A percentile compares a stretch with the other conserved stretches of the same genome.
phyloP scores from a whole-genome alignment of 1,140 invertebrate genomes.

The Helicoverpa zea region DNA sequence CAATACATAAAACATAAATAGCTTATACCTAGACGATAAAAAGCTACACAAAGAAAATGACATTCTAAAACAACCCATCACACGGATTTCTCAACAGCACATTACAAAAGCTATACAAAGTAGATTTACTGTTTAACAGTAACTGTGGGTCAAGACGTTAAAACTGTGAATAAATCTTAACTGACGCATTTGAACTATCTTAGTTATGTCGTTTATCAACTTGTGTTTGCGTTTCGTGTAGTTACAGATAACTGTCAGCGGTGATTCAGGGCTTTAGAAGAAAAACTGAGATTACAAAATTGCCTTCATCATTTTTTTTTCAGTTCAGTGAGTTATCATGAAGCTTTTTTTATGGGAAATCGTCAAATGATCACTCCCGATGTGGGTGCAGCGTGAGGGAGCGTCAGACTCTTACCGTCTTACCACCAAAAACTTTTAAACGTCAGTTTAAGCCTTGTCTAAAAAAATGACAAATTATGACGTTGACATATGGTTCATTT shows the following conservation, averaged over 20 bases:
- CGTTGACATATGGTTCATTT: too few relatives aligned
- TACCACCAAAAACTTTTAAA: too few relatives aligned
- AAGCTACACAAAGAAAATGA: background rate
- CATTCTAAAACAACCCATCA: slow-evolving; percentile 23
- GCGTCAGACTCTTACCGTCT: too few relatives aligned
- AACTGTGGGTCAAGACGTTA: background rate
- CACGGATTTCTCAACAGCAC: background rate
- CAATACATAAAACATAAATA: background rate
- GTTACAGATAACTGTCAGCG: background rate
- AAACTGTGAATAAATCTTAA: slow-evolving; percentile 23
- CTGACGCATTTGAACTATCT: slow-evolving; percentile 34
- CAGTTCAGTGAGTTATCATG: too few relatives aligned
- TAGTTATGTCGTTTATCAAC: slow-evolving; percentile 13
- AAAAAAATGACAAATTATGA: too few relatives aligned
- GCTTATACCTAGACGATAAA: background rate
- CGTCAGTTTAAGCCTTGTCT: too few relatives aligned
- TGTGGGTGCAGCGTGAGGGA: too few relatives aligned
- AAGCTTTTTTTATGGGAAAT: too few relatives aligned
- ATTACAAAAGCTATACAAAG: slow-evolving; percentile 25
- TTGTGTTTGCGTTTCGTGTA: slow-evolving; percentile 8
- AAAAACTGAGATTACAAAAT: background rate
- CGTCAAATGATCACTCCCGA: too few relatives aligned
- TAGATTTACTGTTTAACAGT: slow-evolving; percentile 34
- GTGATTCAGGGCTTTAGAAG: background rate
- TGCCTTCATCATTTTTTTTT: too few relatives aligned